phyloP scores from a whole-genome alignment of 30 jellyfish, hydroid and myxozoan species.

The Hydractinia echinata region DNA sequence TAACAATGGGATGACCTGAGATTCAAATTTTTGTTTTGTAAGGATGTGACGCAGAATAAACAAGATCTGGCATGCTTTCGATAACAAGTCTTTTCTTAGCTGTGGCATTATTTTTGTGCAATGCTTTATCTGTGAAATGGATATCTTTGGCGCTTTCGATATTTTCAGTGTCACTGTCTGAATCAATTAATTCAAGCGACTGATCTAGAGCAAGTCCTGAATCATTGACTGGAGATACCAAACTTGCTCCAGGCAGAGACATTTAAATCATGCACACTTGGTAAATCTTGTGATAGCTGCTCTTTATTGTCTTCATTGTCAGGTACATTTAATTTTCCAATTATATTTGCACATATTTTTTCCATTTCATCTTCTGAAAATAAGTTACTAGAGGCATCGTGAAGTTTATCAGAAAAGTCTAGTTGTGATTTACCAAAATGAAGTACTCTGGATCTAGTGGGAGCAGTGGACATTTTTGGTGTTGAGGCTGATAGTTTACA shows the following conservation, averaged over 20 bases:
- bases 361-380: too few relatives aligned
- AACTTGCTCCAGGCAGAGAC: neutral
- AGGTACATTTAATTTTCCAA: too few relatives aligned
- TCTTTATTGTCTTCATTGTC: too few relatives aligned
- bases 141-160: neutral
- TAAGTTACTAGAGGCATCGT: too few relatives aligned
- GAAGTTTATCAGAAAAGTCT: too few relatives aligned
- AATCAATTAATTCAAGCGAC: neutral
- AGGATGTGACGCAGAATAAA: conserved; percentile 3
- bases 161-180: neutral
- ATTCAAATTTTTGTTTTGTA: neutral
- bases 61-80: neutral
- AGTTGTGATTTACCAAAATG: too few relatives aligned
- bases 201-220: neutral
- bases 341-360: too few relatives aligned
- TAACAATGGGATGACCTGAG: neutral
- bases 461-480: too few relatives aligned
- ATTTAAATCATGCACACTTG: too few relatives aligned
- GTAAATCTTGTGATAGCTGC: too few relatives aligned
- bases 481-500: too few relatives aligned
- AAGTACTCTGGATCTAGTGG: too few relatives aligned
- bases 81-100: neutral
- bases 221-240: neutral
- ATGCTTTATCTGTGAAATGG: neutral
- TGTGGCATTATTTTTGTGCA: neutral